Conservation (phyloP, 2,113 vertebrate genomes). For the Bos javanicus region DNA sequence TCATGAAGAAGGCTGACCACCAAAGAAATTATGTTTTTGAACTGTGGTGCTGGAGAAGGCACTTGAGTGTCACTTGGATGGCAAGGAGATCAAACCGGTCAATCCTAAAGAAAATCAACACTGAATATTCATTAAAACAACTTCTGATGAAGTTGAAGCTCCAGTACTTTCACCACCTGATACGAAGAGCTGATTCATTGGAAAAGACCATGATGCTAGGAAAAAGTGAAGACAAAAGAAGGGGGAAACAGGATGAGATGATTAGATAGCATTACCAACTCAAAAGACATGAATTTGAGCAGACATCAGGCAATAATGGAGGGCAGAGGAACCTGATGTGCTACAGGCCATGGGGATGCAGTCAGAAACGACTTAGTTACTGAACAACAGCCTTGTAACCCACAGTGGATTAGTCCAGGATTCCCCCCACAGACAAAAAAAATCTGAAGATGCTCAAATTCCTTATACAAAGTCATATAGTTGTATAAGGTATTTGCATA, state of each 20-base stretch:
- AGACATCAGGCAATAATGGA: background rate
- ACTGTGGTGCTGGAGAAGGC: background rate
- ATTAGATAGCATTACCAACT: background rate
- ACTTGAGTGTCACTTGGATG: background rate
- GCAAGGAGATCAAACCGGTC: background rate
- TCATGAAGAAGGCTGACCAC: background rate
- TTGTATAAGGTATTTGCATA: background rate
- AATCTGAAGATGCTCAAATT: background rate
- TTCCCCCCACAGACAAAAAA: background rate
- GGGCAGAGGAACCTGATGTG: background rate
- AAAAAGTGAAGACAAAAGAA: background rate
- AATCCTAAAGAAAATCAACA: background rate
- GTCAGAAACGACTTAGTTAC: background rate
- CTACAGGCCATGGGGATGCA: background rate
- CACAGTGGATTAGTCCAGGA: background rate
- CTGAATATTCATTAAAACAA: background rate
- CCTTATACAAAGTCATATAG: background rate
- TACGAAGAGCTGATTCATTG: background rate
- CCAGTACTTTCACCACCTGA: background rate
- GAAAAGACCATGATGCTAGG: background rate
- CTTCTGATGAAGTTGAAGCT: background rate
- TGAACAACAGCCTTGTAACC: background rate
- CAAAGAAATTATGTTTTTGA: background rate
- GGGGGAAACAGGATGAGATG: background rate
- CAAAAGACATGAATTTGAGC: background rate